Evolutionary conservation across 2,888 invertebrate species (phyloP).

Genomic region (Lasius platythorax): DNA sequence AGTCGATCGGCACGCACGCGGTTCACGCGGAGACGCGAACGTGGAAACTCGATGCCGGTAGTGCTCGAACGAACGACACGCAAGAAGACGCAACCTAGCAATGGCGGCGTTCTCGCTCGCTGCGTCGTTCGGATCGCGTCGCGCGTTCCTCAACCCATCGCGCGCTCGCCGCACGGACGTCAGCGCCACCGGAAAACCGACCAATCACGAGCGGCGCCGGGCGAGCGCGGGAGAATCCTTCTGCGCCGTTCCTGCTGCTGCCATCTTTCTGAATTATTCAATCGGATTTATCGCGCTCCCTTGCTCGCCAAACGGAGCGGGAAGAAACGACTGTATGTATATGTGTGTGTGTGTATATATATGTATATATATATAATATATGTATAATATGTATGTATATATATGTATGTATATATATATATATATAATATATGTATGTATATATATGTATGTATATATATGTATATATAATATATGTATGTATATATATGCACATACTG

Average conservation of each 20-base stretch:
- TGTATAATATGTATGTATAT: too few species aligned
- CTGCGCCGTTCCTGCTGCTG: not conserved
- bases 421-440: too few species aligned
- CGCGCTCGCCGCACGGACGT: not conserved
- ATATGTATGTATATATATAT: too few species aligned
- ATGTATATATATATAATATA: too few species aligned
- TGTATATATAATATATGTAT: too few species aligned
- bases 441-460: too few species aligned
- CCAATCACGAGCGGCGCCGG: not conserved
- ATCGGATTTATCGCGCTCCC: not conserved
- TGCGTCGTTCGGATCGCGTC: slow-evolving; percentile 58
- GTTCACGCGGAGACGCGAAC: not conserved
- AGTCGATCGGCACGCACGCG: not conserved
- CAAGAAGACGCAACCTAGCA: slow-evolving; percentile 65
- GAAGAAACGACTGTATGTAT: not conserved
- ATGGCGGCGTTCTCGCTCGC: slow-evolving; percentile 70
- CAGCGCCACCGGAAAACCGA: not conserved
- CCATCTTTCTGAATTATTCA: not conserved
- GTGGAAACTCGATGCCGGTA: slow-evolving; percentile 14
- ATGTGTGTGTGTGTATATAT: too few species aligned
- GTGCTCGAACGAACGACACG: not conserved
- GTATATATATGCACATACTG: too few species aligned
- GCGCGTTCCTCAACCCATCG: slow-evolving; percentile 61
- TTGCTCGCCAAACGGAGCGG: not conserved
- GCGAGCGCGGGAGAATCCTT: slow-evolving; percentile 46